Conservation (phyloP, 2,113 vertebrate genomes). For the Aphyosemion australe region DNA sequence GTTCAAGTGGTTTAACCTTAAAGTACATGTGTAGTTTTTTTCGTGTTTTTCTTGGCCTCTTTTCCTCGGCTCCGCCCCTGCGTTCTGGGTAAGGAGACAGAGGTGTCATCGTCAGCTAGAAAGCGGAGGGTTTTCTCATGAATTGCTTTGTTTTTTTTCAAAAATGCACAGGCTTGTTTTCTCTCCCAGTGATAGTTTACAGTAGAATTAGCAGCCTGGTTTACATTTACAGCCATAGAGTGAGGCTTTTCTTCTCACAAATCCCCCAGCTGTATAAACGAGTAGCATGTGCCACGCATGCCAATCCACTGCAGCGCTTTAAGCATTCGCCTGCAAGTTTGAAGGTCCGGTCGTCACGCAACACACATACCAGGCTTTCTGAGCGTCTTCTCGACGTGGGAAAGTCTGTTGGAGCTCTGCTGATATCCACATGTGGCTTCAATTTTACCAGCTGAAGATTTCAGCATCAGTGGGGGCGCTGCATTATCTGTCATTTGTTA, state of each 20-base stretch:
- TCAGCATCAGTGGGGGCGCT: conserved; percentile 47
- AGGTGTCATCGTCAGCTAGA: conserved; percentile 67
- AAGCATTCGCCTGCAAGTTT: conserved; percentile 51
- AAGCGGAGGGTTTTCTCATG: conserved; percentile 67
- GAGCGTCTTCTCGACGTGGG: conserved; percentile 60
- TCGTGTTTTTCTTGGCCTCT: conserved; percentile 47
- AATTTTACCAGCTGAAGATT: conserved; percentile 71
- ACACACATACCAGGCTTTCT: conserved; percentile 56
- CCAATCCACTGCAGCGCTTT: conserved; percentile 34
- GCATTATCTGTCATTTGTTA: conserved; percentile 76
- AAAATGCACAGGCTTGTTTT: conserved; percentile 45
- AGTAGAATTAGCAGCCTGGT: conserved; percentile 59
- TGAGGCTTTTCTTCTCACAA: conserved; percentile 53
- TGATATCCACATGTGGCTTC: conserved; percentile 77
- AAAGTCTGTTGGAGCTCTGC: conserved; percentile 75
- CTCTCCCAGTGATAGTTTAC: conserved; percentile 54
- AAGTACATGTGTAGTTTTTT: conserved; percentile 31
- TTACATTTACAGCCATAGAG: conserved; percentile 63
- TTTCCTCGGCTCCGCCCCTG: conserved; percentile 49
- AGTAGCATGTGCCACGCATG: conserved; percentile 49
- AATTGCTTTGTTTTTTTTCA: conserved; percentile 53
- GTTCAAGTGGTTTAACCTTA: conserved; percentile 67
- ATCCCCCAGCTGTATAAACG: conserved; percentile 72
- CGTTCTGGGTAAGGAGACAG: conserved; percentile 66
- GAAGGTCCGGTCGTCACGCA: conserved; percentile 50